A percentile compares a stretch with the other conserved stretches of the same genome.
Evolutionary conservation across 1,140 invertebrate genomes (phyloP).

Genomic region (Euglossa dilemma): DNA sequence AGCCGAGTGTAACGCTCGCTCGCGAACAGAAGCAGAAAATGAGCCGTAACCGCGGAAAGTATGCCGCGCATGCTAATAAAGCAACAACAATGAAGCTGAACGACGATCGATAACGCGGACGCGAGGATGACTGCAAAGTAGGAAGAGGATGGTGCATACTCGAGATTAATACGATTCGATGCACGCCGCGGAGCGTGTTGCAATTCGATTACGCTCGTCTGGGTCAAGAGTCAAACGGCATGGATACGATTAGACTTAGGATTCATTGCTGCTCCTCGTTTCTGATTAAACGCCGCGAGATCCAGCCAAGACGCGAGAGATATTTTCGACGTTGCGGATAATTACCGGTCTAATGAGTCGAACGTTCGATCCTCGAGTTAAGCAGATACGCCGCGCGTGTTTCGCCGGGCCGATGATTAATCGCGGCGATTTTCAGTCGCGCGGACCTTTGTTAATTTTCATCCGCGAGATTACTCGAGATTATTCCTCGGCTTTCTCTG

Average conservation of each 20-base stretch:
- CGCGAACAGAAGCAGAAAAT: background rate
- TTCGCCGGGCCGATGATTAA: background rate
- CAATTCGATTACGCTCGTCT: slow-evolving; percentile 69
- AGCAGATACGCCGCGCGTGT: background rate
- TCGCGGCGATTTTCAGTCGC: background rate
- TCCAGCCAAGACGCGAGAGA: background rate
- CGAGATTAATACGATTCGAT: slow-evolving; percentile 64
- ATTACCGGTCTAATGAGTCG: background rate
- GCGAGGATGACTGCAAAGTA: background rate
- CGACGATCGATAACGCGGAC: slow-evolving; percentile 10
- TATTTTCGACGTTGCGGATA: background rate
- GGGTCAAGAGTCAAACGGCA: slow-evolving; percentile 39
- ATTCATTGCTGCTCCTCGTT: slow-evolving; percentile 9
- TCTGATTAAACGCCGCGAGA: slow-evolving; percentile 27
- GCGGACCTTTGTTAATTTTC: background rate
- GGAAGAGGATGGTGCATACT: slow-evolving; percentile 4
- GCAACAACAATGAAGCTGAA: background rate
- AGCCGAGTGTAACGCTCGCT: background rate
- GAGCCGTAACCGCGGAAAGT: background rate
- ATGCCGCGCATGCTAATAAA: slow-evolving; percentile 19
- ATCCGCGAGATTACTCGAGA: background rate
- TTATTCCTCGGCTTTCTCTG: background rate
- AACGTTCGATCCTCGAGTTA: background rate
- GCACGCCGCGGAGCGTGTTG: slow-evolving; percentile 61
- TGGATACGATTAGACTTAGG: slow-evolving; percentile 30